Conservation (phyloP, 1,140 invertebrate genomes). For the Magallana ariakensis region DNA sequence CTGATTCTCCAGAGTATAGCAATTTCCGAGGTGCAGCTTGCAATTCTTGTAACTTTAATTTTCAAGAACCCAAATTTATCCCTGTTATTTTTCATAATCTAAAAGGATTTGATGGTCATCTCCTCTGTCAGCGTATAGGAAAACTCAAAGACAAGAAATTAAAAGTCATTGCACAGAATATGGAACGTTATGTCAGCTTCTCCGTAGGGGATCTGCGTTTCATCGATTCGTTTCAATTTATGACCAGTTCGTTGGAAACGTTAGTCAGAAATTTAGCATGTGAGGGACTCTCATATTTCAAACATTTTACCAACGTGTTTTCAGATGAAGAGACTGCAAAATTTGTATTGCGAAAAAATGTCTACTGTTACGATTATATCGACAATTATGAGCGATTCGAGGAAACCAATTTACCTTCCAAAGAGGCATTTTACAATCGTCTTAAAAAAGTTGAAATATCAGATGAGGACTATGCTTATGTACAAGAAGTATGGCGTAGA, state of each 20-base stretch:
- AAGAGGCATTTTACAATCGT: constrained; percentile 43
- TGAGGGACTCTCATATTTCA: constrained; percentile 47
- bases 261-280: constrained; percentile 42
- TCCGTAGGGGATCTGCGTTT: constrained; percentile 46
- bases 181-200: constrained; percentile 72
- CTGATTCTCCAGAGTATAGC: constrained; percentile 15
- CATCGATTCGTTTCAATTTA: constrained; percentile 50
- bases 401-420: not conserved
- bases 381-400: not conserved
- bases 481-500: constrained; percentile 28
- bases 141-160: constrained; percentile 66
- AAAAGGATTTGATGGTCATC: constrained; percentile 76
- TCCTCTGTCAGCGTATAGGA: constrained; percentile 73
- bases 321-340: constrained; percentile 33
- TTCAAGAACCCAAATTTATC: constrained; percentile 34
- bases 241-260: constrained; percentile 41
- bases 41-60: not conserved
- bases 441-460: constrained; percentile 39
- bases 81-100: constrained; percentile 75
- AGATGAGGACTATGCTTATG: constrained; percentile 44
- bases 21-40: constrained; percentile 50
- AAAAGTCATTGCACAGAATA: constrained; percentile 74
- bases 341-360: constrained; percentile 46
- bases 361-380: constrained; percentile 45
- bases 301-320: constrained; percentile 47